Conservation (phyloP, 2,888 invertebrate species). For the Erynnis tages region DNA sequence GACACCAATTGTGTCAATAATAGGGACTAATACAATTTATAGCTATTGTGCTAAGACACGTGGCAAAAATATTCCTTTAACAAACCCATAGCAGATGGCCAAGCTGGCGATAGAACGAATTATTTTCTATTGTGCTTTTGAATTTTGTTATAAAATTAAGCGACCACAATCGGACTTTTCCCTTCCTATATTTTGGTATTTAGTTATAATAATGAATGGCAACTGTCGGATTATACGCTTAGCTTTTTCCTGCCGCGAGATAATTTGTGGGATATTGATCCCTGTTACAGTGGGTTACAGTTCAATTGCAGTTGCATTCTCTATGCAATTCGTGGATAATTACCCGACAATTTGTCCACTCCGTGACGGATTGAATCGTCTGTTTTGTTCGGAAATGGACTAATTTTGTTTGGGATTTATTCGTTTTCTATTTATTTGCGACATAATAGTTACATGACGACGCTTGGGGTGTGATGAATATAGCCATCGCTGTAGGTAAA, state of each 20-base stretch:
- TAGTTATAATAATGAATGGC: constrained; percentile 44
- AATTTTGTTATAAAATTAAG: constrained; percentile 47
- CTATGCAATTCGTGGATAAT: constrained; percentile 36
- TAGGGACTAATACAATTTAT: constrained; percentile 61
- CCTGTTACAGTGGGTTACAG: constrained; percentile 14
- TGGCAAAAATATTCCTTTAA: constrained; percentile 56
- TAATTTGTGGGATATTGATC: constrained; percentile 13
- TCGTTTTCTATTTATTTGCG: constrained; percentile 60
- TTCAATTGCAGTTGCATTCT: constrained; percentile 21
- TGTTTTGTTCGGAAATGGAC: constrained; percentile 68
- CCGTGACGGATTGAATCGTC: constrained; percentile 65
- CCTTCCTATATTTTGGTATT: constrained; percentile 50
- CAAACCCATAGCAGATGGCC: constrained; percentile 54
- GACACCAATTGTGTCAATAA: constrained; percentile 66
- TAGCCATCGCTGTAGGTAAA: constrained; percentile 60
- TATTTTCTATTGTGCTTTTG: constrained; percentile 46
- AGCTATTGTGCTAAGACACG: constrained; percentile 58
- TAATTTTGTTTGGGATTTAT: constrained; percentile 69
- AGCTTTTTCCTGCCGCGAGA: constrained; percentile 1
- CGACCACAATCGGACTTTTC: constrained; percentile 40
- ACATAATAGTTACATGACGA: constrained; percentile 56
- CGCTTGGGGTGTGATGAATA: constrained; percentile 58
- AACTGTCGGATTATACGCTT: constrained; percentile 40
- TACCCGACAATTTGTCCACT: constrained; percentile 50
- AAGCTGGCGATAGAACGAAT: constrained; percentile 48